phyloP scores from a whole-genome alignment of 2,797 vertebrate species.

The Danionella dracula region DNA sequence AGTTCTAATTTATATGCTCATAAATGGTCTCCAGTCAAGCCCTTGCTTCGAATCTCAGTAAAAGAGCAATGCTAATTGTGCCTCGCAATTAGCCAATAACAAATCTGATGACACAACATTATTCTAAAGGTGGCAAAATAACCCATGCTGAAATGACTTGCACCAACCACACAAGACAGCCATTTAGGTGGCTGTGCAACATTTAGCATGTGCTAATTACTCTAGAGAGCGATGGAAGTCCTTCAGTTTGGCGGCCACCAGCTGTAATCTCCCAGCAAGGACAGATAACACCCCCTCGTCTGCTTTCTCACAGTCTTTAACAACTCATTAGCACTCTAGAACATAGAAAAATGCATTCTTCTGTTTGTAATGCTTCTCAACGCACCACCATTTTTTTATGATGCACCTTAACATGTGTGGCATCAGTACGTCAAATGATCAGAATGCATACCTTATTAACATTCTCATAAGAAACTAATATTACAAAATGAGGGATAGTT shows the following conservation, averaged over 20 bases:
- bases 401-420: background rate
- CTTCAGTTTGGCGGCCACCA: conserved; percentile 16
- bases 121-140: conserved; percentile 13
- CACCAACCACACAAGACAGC: conserved; percentile 5
- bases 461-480: too few relatives aligned
- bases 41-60: background rate
- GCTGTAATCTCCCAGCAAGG: conserved; percentile 30
- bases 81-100: background rate
- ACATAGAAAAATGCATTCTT: conserved; percentile 16
- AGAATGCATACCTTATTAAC: too few relatives aligned
- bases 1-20: too few relatives aligned
- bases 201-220: conserved; percentile 33
- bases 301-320: conserved; percentile 23
- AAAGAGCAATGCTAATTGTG: background rate
- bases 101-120: background rate
- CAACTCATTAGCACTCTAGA: conserved; percentile 25
- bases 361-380: background rate
- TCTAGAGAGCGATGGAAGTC: conserved; percentile 20
- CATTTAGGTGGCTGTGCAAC: background rate
- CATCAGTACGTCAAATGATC: too few relatives aligned
- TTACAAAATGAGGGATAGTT: too few relatives aligned
- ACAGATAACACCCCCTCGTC: conserved; percentile 34
- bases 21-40: too few relatives aligned
- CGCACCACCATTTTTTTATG: background rate
- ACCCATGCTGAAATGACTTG: conserved; percentile 16